Evolutionary conservation across 2,113 vertebrate species (phyloP), one percentile per base, ranked within the genome.

Genomic region (Sphyrna mokarran): DNA sequence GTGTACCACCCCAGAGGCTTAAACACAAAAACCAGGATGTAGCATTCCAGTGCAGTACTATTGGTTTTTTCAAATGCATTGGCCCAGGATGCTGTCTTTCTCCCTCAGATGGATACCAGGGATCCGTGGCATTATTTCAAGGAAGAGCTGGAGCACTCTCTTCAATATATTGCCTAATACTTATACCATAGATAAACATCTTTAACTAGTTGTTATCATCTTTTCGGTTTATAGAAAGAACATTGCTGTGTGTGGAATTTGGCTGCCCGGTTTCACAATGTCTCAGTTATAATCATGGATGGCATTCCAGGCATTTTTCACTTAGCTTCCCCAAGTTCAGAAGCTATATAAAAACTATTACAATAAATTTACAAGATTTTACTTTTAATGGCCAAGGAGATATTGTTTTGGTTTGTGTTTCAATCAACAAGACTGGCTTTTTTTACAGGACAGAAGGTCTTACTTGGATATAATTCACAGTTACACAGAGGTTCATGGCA

Each of bases 401-500:
- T 26, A 18, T 11, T 16, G 26, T 26, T 95, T 1, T 40, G 33
- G 68, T 94, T 40, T 37, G 26, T 70, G 14, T 3, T 70, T 29
- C 43, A 11, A 72, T 95, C 20, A 69, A 13, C 16, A 20, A 83
- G 72, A 61, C 16, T 29, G 1, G 0, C 13, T 96, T 96, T 95
- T 11, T 43, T 0, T n/a, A 0, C 97, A 99, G 99, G 98, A 99
- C 96, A 99, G 99, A 97, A 98, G 99, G 97, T 97, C 97, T 95
- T 99, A 99, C 96, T 97, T 99, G 96, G 99, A 99, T 96, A 97
- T 98, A 96, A 99, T 99, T 97, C 98, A 99, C 97, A 98, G 98
- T 4, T 99, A 99, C 83, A 99, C 98, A 97, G 99, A 99, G 96
- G 98, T 99, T 0, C 99, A 99, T 1, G 99, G 98, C 63, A 99